Percentiles rank a stretch among this genome's conserved stretches.
phyloP scores from a whole-genome alignment of 2,113 vertebrate genomes.

The Trachemys scripta region DNA sequence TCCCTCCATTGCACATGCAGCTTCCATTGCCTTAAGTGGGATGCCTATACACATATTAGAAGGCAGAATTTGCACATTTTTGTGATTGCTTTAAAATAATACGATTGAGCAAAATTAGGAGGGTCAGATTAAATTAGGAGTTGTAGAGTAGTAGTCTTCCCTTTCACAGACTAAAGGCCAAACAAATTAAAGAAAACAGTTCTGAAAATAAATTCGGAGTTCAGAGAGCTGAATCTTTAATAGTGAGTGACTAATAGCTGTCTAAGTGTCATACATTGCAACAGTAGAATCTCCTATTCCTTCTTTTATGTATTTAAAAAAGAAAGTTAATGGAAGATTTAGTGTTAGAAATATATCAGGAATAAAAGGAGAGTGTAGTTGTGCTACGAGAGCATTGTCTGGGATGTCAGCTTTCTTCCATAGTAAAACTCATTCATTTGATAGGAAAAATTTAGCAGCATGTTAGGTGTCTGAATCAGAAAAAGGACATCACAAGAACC shows the following conservation, averaged over 20 bases:
- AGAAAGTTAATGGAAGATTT: background rate
- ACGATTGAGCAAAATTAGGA: background rate
- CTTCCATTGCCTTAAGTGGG: constrained; percentile 64
- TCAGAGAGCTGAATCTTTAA: background rate
- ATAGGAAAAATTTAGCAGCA: background rate
- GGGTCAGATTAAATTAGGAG: background rate
- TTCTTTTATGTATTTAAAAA: background rate
- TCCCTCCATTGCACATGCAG: constrained; percentile 40
- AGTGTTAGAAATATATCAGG: background rate
- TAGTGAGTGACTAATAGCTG: background rate
- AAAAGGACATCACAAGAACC: background rate
- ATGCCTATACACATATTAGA: constrained; percentile 28
- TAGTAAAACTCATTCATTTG: background rate
- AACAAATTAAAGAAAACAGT: background rate
- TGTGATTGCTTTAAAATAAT: background rate
- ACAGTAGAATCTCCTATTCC: background rate
- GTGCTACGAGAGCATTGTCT: background rate
- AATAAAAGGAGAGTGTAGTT: background rate
- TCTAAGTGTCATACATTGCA: background rate
- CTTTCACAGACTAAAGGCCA: background rate
- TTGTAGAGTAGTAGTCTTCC: background rate
- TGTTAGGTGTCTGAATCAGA: background rate
- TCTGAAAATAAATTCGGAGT: background rate
- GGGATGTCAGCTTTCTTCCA: background rate
- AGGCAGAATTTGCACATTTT: background rate